Percentiles rank a stretch among this genome's conserved stretches.
Conservation (phyloP, 2,113 vertebrate genomes). For the Origma solitaria region DNA sequence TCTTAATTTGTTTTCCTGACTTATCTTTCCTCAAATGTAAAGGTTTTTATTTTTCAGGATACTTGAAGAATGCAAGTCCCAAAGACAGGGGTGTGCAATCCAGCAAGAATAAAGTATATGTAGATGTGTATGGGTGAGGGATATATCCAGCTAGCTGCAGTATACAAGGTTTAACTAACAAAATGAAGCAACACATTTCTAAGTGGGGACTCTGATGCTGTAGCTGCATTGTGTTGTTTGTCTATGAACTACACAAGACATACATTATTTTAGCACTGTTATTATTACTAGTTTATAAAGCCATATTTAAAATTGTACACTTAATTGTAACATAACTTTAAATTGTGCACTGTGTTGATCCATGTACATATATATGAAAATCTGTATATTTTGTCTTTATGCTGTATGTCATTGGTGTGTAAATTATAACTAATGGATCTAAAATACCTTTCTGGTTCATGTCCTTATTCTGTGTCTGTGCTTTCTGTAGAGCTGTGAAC, state of each 20-base stretch:
- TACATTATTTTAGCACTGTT: conserved; percentile 68
- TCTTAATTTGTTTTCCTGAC: background rate
- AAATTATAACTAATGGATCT: conserved; percentile 71
- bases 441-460: conserved; percentile 57
- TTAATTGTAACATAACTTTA: conserved; percentile 74
- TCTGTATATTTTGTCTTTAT: conserved; percentile 76
- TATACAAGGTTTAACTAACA: background rate
- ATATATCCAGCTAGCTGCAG: background rate
- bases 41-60: conserved; percentile 14
- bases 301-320: conserved; percentile 77
- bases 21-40: background rate
- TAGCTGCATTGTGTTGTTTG: conserved; percentile 49
- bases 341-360: conserved; percentile 70
- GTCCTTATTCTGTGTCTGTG: conserved; percentile 48
- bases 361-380: conserved; percentile 67
- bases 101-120: background rate
- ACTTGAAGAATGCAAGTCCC: background rate
- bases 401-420: conserved; percentile 71
- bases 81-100: background rate
- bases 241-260: conserved; percentile 37
- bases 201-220: background rate
- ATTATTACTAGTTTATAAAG: conserved; percentile 76
- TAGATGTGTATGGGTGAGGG: background rate
- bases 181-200: background rate
- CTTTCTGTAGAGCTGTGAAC: conserved; percentile 6